Evolutionary conservation across 2,888 invertebrate species (phyloP).

Genomic region (Diaprepes abbreviatus): DNA sequence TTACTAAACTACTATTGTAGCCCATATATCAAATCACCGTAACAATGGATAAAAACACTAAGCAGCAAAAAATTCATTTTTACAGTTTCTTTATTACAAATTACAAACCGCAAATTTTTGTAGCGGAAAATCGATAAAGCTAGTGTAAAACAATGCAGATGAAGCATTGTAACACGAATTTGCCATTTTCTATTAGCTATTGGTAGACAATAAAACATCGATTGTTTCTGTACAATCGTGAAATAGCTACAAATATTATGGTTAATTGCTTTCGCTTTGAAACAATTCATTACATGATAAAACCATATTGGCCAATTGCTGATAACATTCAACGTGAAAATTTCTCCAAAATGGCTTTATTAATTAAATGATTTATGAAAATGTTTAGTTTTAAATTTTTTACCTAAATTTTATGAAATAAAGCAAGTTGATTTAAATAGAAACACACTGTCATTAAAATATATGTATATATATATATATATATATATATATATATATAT

Average conservation of each 20-base stretch:
- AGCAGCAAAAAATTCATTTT: neutral
- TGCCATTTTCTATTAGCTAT: constrained; percentile 21
- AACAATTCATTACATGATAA: constrained; percentile 4
- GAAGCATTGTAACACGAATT: constrained; percentile 16
- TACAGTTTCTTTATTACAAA: neutral
- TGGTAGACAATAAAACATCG: constrained; percentile 9
- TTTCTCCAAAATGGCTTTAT: neutral
- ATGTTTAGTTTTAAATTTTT: too few relatives aligned
- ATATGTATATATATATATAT: too few relatives aligned
- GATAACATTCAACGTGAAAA: constrained; percentile 4
- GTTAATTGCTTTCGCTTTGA: neutral
- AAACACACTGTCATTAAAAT: too few relatives aligned
- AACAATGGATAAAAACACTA: neutral
- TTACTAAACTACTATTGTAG: too few relatives aligned
- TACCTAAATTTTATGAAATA: too few relatives aligned
- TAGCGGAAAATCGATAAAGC: constrained; percentile 19
- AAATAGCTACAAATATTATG: constrained; percentile 9
- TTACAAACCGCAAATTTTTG: neutral
- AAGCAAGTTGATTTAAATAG: too few relatives aligned
- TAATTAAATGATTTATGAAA: neutral
- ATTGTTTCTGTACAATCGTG: neutral
- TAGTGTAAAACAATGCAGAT: constrained; percentile 23
- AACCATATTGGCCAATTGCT: constrained; percentile 9
- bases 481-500: too few relatives aligned
- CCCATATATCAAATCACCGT: neutral